These are phyloP conservation scores for Burhinus bistriatus DNA, from an alignment of 2,113 vertebrate species.

Conservation along the genomic window DNA sequence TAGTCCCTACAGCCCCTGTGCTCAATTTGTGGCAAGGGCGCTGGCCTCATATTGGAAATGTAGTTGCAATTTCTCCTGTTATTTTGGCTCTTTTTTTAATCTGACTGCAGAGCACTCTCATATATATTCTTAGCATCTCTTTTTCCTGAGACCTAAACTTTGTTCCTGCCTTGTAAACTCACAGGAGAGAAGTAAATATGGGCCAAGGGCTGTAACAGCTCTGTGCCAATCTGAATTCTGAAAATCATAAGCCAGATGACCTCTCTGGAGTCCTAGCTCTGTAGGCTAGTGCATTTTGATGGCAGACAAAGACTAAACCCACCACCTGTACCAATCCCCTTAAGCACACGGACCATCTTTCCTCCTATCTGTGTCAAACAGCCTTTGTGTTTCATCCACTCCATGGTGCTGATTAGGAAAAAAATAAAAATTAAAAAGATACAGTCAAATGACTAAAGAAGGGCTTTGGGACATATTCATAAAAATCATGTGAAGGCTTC, in stretches of 20 bases:
- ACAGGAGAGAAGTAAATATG: not conserved
- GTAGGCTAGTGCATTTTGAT: not conserved
- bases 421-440: not conserved
- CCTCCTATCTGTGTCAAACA: not conserved
- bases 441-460: not conserved
- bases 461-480: not conserved
- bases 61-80: not conserved
- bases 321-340: conserved; percentile 1
- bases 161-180: not conserved
- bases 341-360: not conserved
- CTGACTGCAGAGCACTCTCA: not conserved
- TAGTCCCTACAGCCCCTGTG: not conserved
- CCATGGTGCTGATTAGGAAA: not conserved
- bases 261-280: not conserved
- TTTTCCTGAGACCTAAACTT: not conserved
- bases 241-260: not conserved
- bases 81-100: not conserved
- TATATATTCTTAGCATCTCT: not conserved
- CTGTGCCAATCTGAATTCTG: not conserved
- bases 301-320: not conserved
- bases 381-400: not conserved
- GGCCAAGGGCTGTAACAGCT: not conserved
- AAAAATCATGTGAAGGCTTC: not conserved
- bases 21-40: not conserved
- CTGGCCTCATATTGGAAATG: not conserved